Evolutionary conservation across 2,888 invertebrate genomes (phyloP), one percentile per base, ranked within the genome.

Genomic region (Stenodema calcarata): DNA sequence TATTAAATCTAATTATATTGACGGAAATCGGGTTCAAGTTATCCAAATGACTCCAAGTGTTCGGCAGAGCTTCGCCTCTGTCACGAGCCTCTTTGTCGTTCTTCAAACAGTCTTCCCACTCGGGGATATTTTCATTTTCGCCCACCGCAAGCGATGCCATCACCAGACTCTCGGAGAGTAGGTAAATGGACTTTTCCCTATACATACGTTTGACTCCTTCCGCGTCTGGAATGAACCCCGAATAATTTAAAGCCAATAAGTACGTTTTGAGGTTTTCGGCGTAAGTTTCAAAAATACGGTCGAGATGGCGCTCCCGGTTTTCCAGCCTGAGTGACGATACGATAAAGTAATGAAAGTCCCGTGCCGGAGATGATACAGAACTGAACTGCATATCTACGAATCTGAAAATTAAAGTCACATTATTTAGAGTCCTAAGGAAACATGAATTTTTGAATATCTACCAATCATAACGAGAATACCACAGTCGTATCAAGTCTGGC

Each of bases 361-460:
- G 44, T 14, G 69, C 80, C 14, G 73, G 76, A 50, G 47, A 69
- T 4, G 85, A 83, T 69, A 82, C 86, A 35, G 50, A 84, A 41
- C 73, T 76, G 18, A 84, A 23, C 30, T 87, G 87, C 62, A 86
- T 86, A 27, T 87, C 88, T 12, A 87, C 82, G 12, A 88, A 85
- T 70, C 87, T 87, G 70, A 27, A 70, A 35, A 70, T 27, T 23
- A 70, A 70, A 70, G n/a, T 30, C 7, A 62, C 6, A 42, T 42
- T 42, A 42, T 42, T 11, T 11, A 42, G 42, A 42, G 7, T 9
- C 11, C 42, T 42, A n/a, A n/a, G n/a, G n/a, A n/a, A n/a, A n/a
- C n/a, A n/a, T n/a, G 14, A 47, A 47, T 47, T 47, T 47, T 47
- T 12, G 14, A 47, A 47, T 14, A 47, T 14, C 47, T 47, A n/a